Conservation (phyloP, 2,113 vertebrate genomes). For the Cyphomyrus discorhynchus region DNA sequence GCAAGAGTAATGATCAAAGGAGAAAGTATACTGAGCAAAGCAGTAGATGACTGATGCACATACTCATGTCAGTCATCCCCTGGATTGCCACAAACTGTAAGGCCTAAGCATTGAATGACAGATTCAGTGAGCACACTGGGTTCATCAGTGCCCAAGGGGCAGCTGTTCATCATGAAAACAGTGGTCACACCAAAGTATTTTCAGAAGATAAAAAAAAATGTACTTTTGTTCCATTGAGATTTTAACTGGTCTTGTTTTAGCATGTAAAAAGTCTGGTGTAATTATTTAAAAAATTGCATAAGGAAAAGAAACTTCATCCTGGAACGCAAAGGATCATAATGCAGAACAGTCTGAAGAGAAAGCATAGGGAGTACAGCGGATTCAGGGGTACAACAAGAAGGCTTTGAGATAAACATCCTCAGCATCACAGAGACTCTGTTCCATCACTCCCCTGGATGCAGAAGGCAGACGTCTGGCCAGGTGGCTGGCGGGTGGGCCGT, state of each 20-base stretch:
- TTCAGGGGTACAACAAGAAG: neutral
- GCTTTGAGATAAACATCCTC: neutral
- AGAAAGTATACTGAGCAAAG: neutral
- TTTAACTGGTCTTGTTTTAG: neutral
- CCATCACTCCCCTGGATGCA: neutral
- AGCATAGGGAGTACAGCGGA: neutral
- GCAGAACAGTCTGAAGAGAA: neutral
- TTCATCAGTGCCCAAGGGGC: neutral
- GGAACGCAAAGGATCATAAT: neutral
- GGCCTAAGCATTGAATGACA: neutral
- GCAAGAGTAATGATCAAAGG: neutral
- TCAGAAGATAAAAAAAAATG: neutral
- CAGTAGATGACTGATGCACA: neutral
- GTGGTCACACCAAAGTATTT: neutral
- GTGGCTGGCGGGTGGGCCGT: neutral
- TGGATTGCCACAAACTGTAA: neutral
- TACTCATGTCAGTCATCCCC: neutral
- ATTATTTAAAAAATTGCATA: neutral
- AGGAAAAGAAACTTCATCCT: neutral
- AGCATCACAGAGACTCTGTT: neutral
- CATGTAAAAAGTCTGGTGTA: neutral
- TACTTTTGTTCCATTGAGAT: neutral
- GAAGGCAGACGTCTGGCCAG: neutral
- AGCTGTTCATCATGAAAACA: neutral
- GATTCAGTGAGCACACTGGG: neutral